A percentile compares a stretch with the other conserved stretches of the same genome.
Evolutionary conservation across 2,888 invertebrate genomes (phyloP).

Genomic region (Leptarthrus brevirostris): DNA sequence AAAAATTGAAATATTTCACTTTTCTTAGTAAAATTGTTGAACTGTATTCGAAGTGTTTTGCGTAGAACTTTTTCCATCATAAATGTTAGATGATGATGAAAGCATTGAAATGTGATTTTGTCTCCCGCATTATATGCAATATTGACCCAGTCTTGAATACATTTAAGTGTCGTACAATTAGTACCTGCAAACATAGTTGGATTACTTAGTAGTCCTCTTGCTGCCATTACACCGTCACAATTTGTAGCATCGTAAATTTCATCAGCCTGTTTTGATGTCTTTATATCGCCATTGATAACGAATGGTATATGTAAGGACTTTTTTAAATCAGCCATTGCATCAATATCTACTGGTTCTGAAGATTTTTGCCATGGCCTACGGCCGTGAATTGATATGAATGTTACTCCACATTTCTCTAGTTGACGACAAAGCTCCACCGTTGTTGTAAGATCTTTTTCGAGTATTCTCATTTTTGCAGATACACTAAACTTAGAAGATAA

Average conservation of each 20-base stretch:
- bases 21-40: conserved; percentile 81
- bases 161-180: conserved; percentile 76
- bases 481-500: conserved; percentile 82
- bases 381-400: conserved; percentile 91
- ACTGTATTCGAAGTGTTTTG: conserved; percentile 77
- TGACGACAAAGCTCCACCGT: conserved; percentile 85
- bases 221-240: conserved; percentile 91
- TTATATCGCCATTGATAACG: conserved; percentile 93
- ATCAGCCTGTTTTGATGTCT: conserved; percentile 77
- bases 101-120: conserved; percentile 80
- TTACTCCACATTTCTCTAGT: conserved; percentile 86
- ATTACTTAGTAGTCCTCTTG: conserved; percentile 89
- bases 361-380: conserved; percentile 86
- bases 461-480: conserved; percentile 90
- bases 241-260: conserved; percentile 75
- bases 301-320: conserved; percentile 82
- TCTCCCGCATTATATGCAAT: conserved; percentile 74
- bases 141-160: conserved; percentile 85
- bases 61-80: conserved; percentile 89
- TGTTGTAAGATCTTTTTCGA: conserved; percentile 65
- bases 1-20: conserved; percentile 79
- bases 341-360: conserved; percentile 77
- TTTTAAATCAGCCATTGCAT: conserved; percentile 78
- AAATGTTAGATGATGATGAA: conserved; percentile 96
- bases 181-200: conserved; percentile 88